A percentile compares a stretch with the other conserved stretches of the same genome.
Evolutionary conservation across 35 echinoderm and acorn worm species (phyloP).

Genomic region (Heliocidaris erythrogramma): DNA sequence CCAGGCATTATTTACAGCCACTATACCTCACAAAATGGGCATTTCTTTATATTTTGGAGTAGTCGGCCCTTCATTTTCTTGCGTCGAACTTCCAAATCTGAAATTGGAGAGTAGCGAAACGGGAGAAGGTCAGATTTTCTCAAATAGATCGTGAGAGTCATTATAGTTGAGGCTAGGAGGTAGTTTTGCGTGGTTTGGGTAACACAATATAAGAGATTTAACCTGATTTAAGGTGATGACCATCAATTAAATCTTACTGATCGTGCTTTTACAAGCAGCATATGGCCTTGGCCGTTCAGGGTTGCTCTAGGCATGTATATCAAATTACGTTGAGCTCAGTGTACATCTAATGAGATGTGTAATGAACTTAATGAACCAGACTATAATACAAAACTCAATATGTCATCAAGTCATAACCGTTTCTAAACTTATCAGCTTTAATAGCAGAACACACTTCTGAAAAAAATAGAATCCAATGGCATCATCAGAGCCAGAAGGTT

Average conservation of each 20-base stretch:
- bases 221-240: not conserved
- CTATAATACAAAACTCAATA: not conserved
- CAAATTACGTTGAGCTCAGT: not conserved
- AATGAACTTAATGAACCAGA: not conserved
- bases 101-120: conserved; percentile 1
- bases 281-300: not conserved
- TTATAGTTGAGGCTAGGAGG: not conserved
- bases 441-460: not conserved
- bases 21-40: not conserved
- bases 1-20: not conserved
- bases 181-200: not conserved
- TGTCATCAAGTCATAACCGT: not conserved
- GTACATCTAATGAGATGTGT: not conserved
- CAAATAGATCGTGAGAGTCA: not conserved
- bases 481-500: not conserved
- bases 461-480: not conserved
- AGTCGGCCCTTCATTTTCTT: conserved; percentile 9
- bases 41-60: conserved; percentile 19
- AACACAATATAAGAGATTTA: not conserved
- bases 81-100: not conserved
- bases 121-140: conserved; percentile 10
- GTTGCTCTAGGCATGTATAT: not conserved
- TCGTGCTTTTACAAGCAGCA: not conserved
- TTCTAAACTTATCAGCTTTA: not conserved
- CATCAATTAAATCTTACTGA: conserved; percentile 3